Evolutionary conservation across 2,888 invertebrate species (phyloP), one percentile per base, ranked within the genome.

Genomic region (Crocallis elinguaria): DNA sequence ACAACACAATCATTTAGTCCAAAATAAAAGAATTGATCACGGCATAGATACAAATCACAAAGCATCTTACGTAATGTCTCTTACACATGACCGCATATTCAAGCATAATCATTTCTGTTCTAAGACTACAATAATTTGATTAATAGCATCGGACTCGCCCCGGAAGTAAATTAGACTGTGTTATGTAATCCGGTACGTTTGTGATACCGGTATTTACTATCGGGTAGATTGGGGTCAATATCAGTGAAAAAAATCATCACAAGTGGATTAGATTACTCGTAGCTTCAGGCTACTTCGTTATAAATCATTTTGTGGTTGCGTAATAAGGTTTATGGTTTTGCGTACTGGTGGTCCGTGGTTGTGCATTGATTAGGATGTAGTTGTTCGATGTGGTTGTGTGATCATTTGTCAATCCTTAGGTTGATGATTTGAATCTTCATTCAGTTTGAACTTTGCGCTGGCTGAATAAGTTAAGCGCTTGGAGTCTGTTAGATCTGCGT

Each of bases 81-180:
- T n/a, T n/a, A n/a, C n/a, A n/a, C n/a, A n/a, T n/a, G 4, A 3
- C 9, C 9, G 13, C 19, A 27, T 32, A 16, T 43, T 43, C 30
- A 38, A 43, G 44, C 17, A 37, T 43, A 50, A 43, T 45, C 39
- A 45, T 44, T 27, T 39, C 27, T 51, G 39, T 45, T 35, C 51
- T 51, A 44, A 45, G 44, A 32, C 16, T 9, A n/a, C 14, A 17
- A 35, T 49, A 21, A 19, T 14, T 44, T 44, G 49, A 49, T 49
- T 49, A 36, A 49, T 49, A n/a, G 27, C 19, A 50, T 37, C 16
- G 14, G 14, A 14, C 16, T 44, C 38, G 25, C 37, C 43, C 50
- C 39, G 44, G 39, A 39, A 29, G 11, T n/a, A 21, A 39, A 21
- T 42, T 35, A 30, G 36, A 49, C 3, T 29, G 1, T 12, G 11